Base-by-base conservation (phyloP, 2,888 invertebrate species). In the Rhabditoides inermis region DNA sequence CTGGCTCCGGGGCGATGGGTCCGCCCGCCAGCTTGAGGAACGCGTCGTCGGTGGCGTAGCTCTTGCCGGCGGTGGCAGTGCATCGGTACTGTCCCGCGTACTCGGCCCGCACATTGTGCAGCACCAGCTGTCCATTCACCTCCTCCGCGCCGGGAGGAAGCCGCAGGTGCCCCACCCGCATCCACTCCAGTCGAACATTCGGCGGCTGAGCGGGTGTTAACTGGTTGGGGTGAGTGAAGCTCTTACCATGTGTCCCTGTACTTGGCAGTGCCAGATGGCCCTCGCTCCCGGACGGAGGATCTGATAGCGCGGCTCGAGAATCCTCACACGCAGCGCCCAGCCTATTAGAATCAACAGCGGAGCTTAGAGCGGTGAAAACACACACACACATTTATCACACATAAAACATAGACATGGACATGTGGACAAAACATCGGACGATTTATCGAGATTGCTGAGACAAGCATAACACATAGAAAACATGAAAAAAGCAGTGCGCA, bases 181-280 rank as follows among this genome's bases (percentile, higher is more conserved):
- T 84, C 95, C 95, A 98, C 20, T 78, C 81, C 22, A 89, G 65
- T 45, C 57, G 57, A 27, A 69, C 70, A 30, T 59, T 39, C 36
- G 68, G 59, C 7, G 47, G 59, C 61, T 63, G 50, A 42, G 41
- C n/a, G 15, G 27, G 28, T 39, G 15, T 23, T 22, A 36, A 47
- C 5, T 47, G 35, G 37, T 47, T 37, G 36, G 26, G 36, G 42
- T 23, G 20, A 42, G 20, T 23, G 20, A 30, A n/a, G 28, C 2
- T 2, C 42, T 12, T 30, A 69, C 69, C 65, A 56, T 60, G 37
- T 58, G 57, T 35, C 64, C 63, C 30, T 45, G 45, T 22, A 68
- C 63, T 54, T 65, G 67, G 53, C 73, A 73, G 12, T 64, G 60
- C 73, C 73, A 73, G 55, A 69, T 66, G 18, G 69, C 69, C 3